Conservation (phyloP, 2,888 invertebrate genomes). For the Drosophila affinis region DNA sequence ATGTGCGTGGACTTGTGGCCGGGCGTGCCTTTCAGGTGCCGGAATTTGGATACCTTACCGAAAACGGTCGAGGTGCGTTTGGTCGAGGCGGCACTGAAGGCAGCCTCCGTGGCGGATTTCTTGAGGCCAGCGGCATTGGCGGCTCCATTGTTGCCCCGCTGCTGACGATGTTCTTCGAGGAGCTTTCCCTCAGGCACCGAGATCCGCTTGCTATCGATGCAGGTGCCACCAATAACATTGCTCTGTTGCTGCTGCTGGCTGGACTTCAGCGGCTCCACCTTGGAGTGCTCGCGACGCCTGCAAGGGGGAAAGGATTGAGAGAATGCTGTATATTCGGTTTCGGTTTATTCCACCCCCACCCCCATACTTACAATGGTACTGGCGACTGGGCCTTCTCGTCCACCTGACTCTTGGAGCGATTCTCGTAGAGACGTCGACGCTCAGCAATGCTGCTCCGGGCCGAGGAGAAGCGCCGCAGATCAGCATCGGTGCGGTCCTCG, state of each 20-base stretch:
- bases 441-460: conserved; percentile 91
- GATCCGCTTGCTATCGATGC: conserved; percentile 79
- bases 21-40: conserved; percentile 95
- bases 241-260: conserved; percentile 83
- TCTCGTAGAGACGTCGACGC: conserved; percentile 90
- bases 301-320: background rate
- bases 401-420: conserved; percentile 88
- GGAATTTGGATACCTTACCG: conserved; percentile 95
- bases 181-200: conserved; percentile 82
- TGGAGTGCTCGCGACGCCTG: conserved; percentile 87
- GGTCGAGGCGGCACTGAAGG: conserved; percentile 86
- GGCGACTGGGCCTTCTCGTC: conserved; percentile 90
- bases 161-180: conserved; percentile 78
- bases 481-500: conserved; percentile 84
- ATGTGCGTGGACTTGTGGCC: conserved; percentile 95
- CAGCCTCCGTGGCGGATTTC: conserved; percentile 84
- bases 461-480: conserved; percentile 86
- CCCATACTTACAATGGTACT: conserved; percentile 86
- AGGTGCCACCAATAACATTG: conserved; percentile 13
- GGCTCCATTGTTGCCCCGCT: conserved; percentile 73
- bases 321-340: background rate
- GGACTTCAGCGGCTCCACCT: conserved; percentile 75
- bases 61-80: conserved; percentile 94
- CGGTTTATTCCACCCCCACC: background rate
- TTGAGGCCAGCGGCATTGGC: conserved; percentile 63